phyloP scores from a whole-genome alignment of 2,888 invertebrate species.

The Acrobasis suavella region DNA sequence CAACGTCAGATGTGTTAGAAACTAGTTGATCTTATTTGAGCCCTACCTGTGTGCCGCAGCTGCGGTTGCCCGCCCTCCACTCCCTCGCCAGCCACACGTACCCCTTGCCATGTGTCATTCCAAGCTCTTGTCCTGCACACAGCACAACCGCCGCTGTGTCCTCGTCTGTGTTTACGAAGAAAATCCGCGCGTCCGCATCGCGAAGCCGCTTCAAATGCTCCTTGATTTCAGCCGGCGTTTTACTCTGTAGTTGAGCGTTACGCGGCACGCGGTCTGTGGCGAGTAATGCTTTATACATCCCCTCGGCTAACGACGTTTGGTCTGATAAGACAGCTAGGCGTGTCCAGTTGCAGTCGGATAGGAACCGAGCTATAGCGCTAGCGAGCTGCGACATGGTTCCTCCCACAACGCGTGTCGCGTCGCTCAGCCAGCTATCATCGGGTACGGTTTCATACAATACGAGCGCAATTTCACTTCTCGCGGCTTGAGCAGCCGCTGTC shows the following conservation, averaged over 20 bases:
- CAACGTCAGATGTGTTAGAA: too few species aligned
- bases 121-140: slow-evolving; percentile 74
- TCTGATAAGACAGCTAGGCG: slow-evolving; percentile 90
- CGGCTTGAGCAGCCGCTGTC: slow-evolving; percentile 1
- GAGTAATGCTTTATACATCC: slow-evolving; percentile 26
- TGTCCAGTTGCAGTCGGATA: slow-evolving; percentile 79
- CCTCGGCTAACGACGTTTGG: slow-evolving; percentile 30
- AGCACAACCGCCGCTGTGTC: slow-evolving; percentile 85
- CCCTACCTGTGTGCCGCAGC: background rate
- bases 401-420: slow-evolving; percentile 30
- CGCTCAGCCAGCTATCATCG: background rate
- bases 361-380: slow-evolving; percentile 32
- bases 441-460: slow-evolving; percentile 31
- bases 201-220: slow-evolving; percentile 30
- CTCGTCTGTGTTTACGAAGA: slow-evolving; percentile 89
- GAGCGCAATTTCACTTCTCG: slow-evolving; percentile 29
- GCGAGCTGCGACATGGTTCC: slow-evolving; percentile 34
- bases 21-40: slow-evolving; percentile 25
- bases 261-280: slow-evolving; percentile 11
- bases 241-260: background rate
- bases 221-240: background rate
- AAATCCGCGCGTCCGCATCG: slow-evolving; percentile 84
- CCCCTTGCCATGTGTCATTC: slow-evolving; percentile 69
- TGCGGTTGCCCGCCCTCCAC: slow-evolving; percentile 34
- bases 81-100: slow-evolving; percentile 56